Percentiles rank a stretch among this genome's conserved stretches.
These are phyloP conservation scores for Delichon dasypus DNA, from an alignment of 2,797 vertebrate genomes.

Conservation along the genomic window DNA sequence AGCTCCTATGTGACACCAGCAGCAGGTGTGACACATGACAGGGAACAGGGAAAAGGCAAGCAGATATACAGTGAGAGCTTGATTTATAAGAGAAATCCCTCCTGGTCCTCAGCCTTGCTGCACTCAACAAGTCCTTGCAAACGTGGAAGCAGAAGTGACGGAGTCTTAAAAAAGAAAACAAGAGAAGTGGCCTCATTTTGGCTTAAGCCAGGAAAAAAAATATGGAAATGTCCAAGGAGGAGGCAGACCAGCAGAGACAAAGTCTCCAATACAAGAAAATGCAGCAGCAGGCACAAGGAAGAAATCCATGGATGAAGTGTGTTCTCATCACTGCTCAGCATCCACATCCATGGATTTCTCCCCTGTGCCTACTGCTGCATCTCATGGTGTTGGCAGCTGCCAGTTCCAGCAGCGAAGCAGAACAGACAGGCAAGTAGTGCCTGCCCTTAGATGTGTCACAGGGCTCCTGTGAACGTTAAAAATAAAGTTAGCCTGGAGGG, in stretches of 20 bases:
- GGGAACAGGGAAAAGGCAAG: neutral
- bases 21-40: rapidly evolving
- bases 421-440: neutral
- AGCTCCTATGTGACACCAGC: neutral
- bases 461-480: neutral
- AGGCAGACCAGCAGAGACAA: neutral
- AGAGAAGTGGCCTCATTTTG: neutral
- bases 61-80: neutral
- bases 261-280: neutral
- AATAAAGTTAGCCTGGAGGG: neutral
- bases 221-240: neutral
- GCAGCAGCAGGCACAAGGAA: neutral
- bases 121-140: neutral
- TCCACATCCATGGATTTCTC: neutral
- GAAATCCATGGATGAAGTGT: neutral
- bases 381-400: neutral
- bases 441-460: neutral
- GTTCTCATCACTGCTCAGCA: neutral
- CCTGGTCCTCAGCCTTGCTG: neutral
- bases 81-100: neutral
- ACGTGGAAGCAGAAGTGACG: neutral
- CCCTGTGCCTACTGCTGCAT: neutral
- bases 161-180: neutral
- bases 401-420: neutral
- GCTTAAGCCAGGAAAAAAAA: neutral